phyloP scores from a whole-genome alignment of 2,888 invertebrate species.

The Netelia inedita region DNA sequence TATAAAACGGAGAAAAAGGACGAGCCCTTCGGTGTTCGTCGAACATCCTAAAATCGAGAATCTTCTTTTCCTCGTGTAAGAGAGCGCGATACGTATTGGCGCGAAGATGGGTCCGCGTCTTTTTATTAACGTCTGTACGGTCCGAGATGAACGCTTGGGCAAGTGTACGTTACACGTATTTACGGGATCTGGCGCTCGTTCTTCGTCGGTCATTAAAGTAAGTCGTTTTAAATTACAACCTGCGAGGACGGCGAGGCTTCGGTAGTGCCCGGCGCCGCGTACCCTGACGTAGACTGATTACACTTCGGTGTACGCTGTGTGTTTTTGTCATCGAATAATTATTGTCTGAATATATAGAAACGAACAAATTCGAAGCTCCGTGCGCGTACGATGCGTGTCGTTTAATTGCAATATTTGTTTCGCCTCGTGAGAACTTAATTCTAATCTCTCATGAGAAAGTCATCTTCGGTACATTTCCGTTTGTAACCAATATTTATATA shows the following conservation, averaged over 20 bases:
- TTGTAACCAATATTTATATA: too few relatives aligned
- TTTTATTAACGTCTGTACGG: conserved; percentile 25
- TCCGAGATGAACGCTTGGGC: conserved; percentile 21
- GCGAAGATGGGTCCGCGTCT: not conserved
- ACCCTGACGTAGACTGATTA: conserved; percentile 71
- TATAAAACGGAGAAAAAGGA: conserved; percentile 4
- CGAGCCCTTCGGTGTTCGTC: conserved; percentile 8
- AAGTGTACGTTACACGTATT: conserved; percentile 57
- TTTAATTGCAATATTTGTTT: conserved; percentile 1
- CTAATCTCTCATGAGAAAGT: not conserved
- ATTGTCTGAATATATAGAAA: conserved; percentile 59
- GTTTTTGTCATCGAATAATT: conserved; percentile 72
- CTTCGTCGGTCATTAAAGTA: conserved; percentile 72
- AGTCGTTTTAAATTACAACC: conserved; percentile 75
- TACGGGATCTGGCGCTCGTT: conserved; percentile 46
- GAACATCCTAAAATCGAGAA: conserved; percentile 33
- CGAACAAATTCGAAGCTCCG: conserved; percentile 19
- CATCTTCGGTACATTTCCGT: not conserved
- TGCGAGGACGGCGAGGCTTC: conserved; percentile 60
- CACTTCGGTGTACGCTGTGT: conserved; percentile 59
- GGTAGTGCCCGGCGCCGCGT: conserved; percentile 64
- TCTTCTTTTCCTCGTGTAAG: not conserved
- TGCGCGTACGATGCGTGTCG: not conserved
- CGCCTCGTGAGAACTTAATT: not conserved
- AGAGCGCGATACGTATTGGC: not conserved